Evolutionary conservation across 2,113 vertebrate species (phyloP).

Genomic region (Phrynosoma platyrhinos): DNA sequence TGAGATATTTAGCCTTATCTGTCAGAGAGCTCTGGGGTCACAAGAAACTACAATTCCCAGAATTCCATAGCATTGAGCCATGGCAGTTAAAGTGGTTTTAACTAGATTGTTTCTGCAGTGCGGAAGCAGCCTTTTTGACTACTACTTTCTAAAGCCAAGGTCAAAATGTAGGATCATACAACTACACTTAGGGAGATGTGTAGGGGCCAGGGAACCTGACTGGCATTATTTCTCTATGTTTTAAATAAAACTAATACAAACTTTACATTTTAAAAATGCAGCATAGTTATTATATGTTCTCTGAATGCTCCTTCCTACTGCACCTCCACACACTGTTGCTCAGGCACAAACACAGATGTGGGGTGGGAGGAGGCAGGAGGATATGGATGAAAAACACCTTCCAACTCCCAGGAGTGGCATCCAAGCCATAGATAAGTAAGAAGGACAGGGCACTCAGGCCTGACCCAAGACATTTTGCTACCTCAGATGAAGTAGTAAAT

Average conservation of each 20-base stretch:
- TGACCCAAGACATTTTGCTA: too few relatives aligned
- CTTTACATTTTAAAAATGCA: not conserved
- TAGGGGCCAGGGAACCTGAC: not conserved
- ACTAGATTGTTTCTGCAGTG: too few relatives aligned
- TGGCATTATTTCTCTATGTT: not conserved
- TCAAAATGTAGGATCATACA: not conserved
- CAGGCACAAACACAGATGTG: not conserved
- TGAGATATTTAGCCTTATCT: too few relatives aligned
- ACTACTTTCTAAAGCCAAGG: not conserved
- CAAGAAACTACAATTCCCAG: too few relatives aligned
- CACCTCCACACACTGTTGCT: not conserved
- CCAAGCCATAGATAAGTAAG: not conserved
- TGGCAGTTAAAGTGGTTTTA: too few relatives aligned
- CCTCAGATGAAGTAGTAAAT: too few relatives aligned
- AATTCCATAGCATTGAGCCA: too few relatives aligned
- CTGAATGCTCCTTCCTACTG: not conserved
- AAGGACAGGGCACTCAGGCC: too few relatives aligned
- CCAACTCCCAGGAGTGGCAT: not conserved
- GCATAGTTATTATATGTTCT: not conserved
- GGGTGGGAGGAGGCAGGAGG: not conserved
- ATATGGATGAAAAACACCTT: not conserved
- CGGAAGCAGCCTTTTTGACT: not conserved
- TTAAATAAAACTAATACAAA: not conserved
- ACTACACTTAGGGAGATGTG: not conserved
- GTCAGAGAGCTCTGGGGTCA: too few relatives aligned